These are phyloP conservation scores for Xestia sexstrigata DNA, from an alignment of 2,888 invertebrate genomes.

Conservation along the genomic window DNA sequence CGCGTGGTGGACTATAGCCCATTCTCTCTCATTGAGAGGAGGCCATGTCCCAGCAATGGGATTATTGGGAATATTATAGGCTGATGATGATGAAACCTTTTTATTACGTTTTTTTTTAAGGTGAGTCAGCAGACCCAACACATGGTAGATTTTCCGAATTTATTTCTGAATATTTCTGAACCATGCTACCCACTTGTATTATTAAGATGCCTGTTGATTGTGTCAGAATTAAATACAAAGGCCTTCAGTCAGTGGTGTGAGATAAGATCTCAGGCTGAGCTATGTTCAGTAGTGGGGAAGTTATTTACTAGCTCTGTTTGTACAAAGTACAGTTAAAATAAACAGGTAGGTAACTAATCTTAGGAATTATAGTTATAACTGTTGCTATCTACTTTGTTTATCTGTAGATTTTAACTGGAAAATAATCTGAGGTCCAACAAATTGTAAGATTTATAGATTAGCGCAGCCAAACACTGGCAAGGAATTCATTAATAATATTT, in stretches of 20 bases:
- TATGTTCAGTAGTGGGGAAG: background rate
- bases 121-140: background rate
- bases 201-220: background rate
- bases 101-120: too few species aligned
- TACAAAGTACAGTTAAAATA: constrained; percentile 7
- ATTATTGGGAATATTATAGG: too few species aligned
- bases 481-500: background rate
- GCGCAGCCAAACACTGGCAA: background rate
- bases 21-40: too few species aligned
- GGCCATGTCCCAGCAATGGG: too few species aligned
- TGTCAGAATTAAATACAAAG: constrained; percentile 2
- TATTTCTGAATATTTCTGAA: background rate
- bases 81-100: too few species aligned
- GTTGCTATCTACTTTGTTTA: constrained; percentile 6
- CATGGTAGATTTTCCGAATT: background rate
- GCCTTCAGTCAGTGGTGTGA: constrained; percentile 6
- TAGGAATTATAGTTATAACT: background rate
- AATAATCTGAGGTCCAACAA: background rate
- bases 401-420: background rate
- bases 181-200: background rate
- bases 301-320: constrained; percentile 6
- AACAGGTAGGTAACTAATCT: background rate
- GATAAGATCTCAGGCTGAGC: background rate
- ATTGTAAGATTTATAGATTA: background rate
- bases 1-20: too few species aligned